Conservation (phyloP, 2,888 invertebrate genomes). For the Xanthorhoe designata region DNA sequence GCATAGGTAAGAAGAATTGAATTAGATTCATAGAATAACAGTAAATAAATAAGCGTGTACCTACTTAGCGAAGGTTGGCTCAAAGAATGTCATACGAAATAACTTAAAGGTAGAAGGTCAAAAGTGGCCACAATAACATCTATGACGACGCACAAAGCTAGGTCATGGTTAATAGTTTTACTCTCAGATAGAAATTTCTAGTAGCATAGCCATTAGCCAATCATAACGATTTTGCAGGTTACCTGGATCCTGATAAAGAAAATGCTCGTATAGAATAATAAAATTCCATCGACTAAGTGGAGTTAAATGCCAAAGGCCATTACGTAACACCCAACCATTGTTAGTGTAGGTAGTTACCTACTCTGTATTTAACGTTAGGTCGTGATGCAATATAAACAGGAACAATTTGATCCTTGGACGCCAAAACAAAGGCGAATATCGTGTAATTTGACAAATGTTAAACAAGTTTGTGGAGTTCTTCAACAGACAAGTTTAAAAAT, state of each 20-base stretch:
- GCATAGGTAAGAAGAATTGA: neutral
- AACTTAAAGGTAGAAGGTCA: neutral
- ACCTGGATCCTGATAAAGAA: neutral
- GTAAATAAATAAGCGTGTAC: neutral
- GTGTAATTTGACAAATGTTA: neutral
- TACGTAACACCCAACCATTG: constrained; percentile 38
- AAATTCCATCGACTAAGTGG: constrained; percentile 18
- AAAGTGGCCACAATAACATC: neutral
- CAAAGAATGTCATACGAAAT: neutral
- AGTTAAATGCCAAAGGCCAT: constrained; percentile 37
- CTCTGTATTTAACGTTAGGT: constrained; percentile 38
- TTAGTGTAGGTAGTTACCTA: constrained; percentile 12
- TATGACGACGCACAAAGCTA: neutral
- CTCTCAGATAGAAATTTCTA: too few relatives aligned
- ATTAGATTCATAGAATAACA: neutral
- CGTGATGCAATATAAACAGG: constrained; percentile 37
- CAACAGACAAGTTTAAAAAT: too few relatives aligned
- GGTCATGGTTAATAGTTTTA: neutral
- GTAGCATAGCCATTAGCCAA: neutral
- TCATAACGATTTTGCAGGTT: neutral
- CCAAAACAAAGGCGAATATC: constrained; percentile 10
- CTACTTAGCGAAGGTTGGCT: neutral
- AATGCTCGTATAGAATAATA: constrained; percentile 9
- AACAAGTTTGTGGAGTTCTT: too few relatives aligned
- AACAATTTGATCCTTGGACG: constrained; percentile 18